Evolutionary conservation across 2,113 vertebrate genomes (phyloP), one percentile per base, ranked within the genome.

Genomic region (Rissa tridactyla): DNA sequence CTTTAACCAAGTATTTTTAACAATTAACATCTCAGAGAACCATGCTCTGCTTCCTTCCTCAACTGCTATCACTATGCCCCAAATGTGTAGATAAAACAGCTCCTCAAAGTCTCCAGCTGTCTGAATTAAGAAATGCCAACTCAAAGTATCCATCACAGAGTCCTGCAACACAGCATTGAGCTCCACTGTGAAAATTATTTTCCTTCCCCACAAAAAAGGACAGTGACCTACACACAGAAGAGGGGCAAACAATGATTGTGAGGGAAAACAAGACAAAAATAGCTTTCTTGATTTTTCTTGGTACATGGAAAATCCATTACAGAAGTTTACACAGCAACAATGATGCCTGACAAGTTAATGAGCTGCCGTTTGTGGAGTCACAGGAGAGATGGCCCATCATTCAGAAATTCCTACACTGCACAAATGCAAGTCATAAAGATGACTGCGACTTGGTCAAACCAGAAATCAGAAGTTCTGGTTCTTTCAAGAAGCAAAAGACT

Each of bases 291-390:
- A 16, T 54, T 73, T 94, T 89, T 72, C 72, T 79, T 49, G 51
- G 57, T 94, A 95, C 54, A 84, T 36, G 75, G 71, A 95, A 97
- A 96, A 96, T 64, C 83, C 91, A 96, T 90, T 95, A 79, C 17
- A 64, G 14, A 71, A 80, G 47, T 91, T 94, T 82, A 90, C 34
- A 73, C 23, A 80, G 69, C 87, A 96, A 83, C 77, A 95, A n/a
- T 9, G 75, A 95, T 92, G n/a, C 78, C 85, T 60, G 58, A 91
- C 40, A 38, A 84, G 46, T 86, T 76, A 73, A 77, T 20, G 32
- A 95, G n/a, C 60, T 87, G 78, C 78, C 86, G 44, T 44, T 66
- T 13, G 18, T 6, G 21, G 32, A 91, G 66, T 57, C 17, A 3
- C 29, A 78, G 54, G 66, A 97, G 66, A 94, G 16, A 82, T 10